Conservation (phyloP, 2,888 invertebrate genomes). For the Spodoptera exigua region DNA sequence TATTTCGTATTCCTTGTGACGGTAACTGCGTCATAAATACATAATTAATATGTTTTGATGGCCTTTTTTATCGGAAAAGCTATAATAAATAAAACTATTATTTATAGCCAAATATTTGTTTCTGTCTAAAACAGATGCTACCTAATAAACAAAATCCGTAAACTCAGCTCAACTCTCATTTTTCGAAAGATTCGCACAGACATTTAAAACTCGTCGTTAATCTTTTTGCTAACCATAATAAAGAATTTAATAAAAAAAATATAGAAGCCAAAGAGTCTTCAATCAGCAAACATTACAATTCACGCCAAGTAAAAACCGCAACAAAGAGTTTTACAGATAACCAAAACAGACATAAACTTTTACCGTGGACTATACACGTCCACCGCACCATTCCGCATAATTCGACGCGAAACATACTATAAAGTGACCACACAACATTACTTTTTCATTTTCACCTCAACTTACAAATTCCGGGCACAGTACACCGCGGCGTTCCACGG, state of each 20-base stretch:
- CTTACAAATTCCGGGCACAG: slow-evolving; percentile 48
- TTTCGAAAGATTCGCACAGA: no score
- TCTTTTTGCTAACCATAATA: no score
- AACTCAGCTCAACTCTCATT: no score
- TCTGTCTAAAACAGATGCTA: no score
- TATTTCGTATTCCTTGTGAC: slow-evolving; percentile 26
- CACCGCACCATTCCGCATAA: slow-evolving; percentile 24
- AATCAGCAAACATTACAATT: slow-evolving; percentile 6
- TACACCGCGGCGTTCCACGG: slow-evolving; percentile 29
- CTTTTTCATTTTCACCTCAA: slow-evolving; percentile 44
- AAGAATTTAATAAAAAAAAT: no score
- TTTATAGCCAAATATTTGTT: no score
- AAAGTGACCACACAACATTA: slow-evolving; percentile 46
- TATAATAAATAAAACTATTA: no score
- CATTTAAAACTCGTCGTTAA: no score
- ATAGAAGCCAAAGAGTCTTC: not conserved
- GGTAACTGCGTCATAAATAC: not conserved
- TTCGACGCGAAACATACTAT: slow-evolving; percentile 36
- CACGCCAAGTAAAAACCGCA: not conserved
- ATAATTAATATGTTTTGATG: not conserved
- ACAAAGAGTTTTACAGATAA: not conserved
- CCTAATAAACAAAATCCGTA: no score
- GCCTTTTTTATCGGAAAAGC: no score
- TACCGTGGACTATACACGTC: slow-evolving; percentile 11
- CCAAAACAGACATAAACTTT: not conserved